Base-by-base conservation (phyloP, 2,888 invertebrate genomes). In the Lymantria dispar region DNA sequence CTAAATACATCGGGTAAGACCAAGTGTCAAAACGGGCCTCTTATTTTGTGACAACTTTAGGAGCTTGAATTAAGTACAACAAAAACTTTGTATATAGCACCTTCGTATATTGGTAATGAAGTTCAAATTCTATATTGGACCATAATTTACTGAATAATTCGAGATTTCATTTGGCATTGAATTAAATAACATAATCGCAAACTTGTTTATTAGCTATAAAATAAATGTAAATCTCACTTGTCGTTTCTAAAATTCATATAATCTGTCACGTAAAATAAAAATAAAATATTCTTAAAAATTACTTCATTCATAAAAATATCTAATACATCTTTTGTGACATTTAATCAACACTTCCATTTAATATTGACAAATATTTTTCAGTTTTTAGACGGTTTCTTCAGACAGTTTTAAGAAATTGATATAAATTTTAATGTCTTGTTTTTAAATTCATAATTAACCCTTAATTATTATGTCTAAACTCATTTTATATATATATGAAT, bases 261-360 rank as follows among this genome's bases (percentile, higher is more conserved):
- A 61, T 62, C 64, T 65, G 67, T 73, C 76, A 68, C 63, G 64
- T 70, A 56, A 48, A 62, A 49, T 58, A 56, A 71, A 73, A 74
- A 72, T 78, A 71, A 73, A 74, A 72, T 78, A 72, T 78, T 70
- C 79, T 80, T 78, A 82, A 68, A 76, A 64, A 73, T 12, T 68
- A 77, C 65, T 69, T 64, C 56, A 56, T 52, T 66, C 62, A 61
- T 50, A 60, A 54, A 70, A 64, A 53, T 71, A 69, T 66, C 67
- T 74, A 76, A 72, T 72, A 74, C 68, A 60, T 57, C 13, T 70
- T 66, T 70, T 40, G 68, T 68, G 62, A 68, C 60, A 40, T 52
- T 30, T 13, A 44, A 22, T 44, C 52, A 52, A 58, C 54, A 56
- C 60, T 38, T 38, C 38, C 1, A 12, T 38, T 33, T 10, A 10